These are phyloP conservation scores for Brachionus rotundiformis DNA, from an alignment of 1,140 invertebrate genomes.

Conservation along the genomic window DNA sequence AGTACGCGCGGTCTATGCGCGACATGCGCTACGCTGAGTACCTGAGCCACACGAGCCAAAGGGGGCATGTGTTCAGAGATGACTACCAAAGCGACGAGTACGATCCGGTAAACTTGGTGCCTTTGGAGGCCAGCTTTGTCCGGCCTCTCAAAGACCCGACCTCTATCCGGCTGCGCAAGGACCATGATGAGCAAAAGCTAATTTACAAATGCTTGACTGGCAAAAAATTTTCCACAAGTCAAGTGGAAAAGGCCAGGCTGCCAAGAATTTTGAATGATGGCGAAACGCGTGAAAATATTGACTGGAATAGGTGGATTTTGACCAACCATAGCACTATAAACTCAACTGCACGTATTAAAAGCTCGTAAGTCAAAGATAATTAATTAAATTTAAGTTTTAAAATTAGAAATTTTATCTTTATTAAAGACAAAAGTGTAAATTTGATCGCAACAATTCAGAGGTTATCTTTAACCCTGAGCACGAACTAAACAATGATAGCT, in stretches of 20 bases:
- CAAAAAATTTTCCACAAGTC: neutral
- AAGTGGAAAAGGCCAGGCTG: neutral
- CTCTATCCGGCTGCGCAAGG: neutral
- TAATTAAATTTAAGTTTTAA: neutral
- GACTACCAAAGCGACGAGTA: constrained; percentile 30
- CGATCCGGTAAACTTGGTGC: neutral
- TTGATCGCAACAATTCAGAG: neutral
- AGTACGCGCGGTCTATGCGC: neutral
- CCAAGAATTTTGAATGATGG: constrained; percentile 26
- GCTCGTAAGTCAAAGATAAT: constrained; percentile 37
- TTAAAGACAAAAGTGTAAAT: constrained; percentile 35
- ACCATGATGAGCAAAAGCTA: neutral
- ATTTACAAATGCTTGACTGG: constrained; percentile 31
- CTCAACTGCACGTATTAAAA: constrained; percentile 30
- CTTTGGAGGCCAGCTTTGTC: neutral
- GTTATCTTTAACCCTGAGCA: neutral
- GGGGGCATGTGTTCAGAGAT: neutral
- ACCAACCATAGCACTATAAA: constrained; percentile 16
- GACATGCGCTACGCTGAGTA: neutral
- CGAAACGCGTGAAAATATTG: neutral
- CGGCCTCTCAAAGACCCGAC: constrained; percentile 4
- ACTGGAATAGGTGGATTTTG: constrained; percentile 42
- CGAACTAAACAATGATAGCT: neutral
- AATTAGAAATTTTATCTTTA: neutral
- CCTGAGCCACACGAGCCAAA: neutral